Percentiles rank a stretch among this genome's conserved stretches.
Conservation (phyloP, 2,888 invertebrate species). For the Gibbula magus region DNA sequence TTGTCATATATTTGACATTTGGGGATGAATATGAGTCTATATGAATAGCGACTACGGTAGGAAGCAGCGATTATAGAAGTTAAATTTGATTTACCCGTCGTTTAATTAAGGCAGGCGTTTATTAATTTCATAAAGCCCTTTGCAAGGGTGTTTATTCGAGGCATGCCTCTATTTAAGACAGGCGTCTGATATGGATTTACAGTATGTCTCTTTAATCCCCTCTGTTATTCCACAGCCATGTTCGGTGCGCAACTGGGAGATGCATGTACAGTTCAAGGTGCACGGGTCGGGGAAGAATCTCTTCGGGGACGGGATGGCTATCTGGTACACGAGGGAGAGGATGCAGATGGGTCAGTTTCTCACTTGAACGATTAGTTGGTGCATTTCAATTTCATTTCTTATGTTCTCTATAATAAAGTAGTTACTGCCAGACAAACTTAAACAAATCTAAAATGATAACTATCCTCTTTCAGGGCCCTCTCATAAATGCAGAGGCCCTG, state of each 20-base stretch:
- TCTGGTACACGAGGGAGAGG: slow-evolving; percentile 86
- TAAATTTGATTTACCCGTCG: no score
- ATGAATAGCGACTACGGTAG: no score
- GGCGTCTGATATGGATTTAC: no score
- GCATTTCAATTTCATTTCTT: not conserved
- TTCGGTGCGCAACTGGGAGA: slow-evolving; percentile 93
- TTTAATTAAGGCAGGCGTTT: no score
- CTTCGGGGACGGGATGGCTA: slow-evolving; percentile 97
- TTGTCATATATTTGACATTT: no score
- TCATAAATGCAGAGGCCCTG: no score
- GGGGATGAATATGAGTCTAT: no score
- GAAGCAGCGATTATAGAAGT: no score
- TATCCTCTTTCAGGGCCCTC: no score
- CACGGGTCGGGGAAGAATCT: slow-evolving; percentile 95
- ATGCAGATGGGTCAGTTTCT: slow-evolving; percentile 60
- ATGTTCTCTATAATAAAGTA: not conserved
- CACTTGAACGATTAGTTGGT: not conserved
- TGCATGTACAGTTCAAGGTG: slow-evolving; percentile 96
- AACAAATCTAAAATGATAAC: no score
- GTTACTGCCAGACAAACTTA: not conserved
- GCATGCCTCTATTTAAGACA: not conserved
- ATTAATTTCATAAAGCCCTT: not conserved
- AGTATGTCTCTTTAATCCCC: not conserved
- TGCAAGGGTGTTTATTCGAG: no score
- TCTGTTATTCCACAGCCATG: slow-evolving; percentile 80